These are phyloP conservation scores for Heteromormyrus szaboi DNA, from an alignment of 2,797 vertebrate species.

Conservation along the genomic window DNA sequence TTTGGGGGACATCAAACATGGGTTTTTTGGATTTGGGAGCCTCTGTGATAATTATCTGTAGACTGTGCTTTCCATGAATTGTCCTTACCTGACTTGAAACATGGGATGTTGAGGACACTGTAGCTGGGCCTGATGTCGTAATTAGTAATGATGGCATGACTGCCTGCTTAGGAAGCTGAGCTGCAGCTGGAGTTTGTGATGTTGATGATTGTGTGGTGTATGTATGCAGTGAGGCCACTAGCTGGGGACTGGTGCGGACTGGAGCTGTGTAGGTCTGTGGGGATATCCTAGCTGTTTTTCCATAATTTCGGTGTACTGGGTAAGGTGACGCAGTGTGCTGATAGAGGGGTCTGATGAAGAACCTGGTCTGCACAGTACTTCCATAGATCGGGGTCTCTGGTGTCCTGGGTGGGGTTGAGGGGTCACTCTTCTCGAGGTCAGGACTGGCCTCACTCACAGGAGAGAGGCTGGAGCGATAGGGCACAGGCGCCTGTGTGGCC, in stretches of 20 bases:
- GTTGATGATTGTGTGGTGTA: neutral
- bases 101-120: slow-evolving; percentile 29
- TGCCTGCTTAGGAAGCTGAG: slow-evolving; percentile 20
- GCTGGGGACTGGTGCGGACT: slow-evolving; percentile 22
- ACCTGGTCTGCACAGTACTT: slow-evolving; percentile 48
- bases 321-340: slow-evolving; percentile 68
- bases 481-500: slow-evolving; percentile 45
- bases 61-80: slow-evolving; percentile 58
- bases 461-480: slow-evolving; percentile 81
- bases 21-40: slow-evolving; percentile 57
- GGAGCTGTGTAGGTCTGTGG: slow-evolving; percentile 53
- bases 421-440: slow-evolving; percentile 73
- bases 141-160: slow-evolving; percentile 9
- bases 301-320: slow-evolving; percentile 58
- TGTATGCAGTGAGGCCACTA: neutral
- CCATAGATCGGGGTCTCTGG: slow-evolving; percentile 48
- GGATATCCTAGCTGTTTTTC: slow-evolving; percentile 56
- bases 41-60: slow-evolving; percentile 56
- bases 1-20: slow-evolving; percentile 71
- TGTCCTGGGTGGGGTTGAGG: slow-evolving; percentile 63
- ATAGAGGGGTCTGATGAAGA: slow-evolving; percentile 52
- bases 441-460: slow-evolving; percentile 87
- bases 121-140: neutral
- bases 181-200: slow-evolving; percentile 23
- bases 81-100: slow-evolving; percentile 32